Percentiles rank a stretch among this genome's conserved stretches.
Evolutionary conservation across 2,888 invertebrate species (phyloP).

Genomic region (Selenia dentaria): DNA sequence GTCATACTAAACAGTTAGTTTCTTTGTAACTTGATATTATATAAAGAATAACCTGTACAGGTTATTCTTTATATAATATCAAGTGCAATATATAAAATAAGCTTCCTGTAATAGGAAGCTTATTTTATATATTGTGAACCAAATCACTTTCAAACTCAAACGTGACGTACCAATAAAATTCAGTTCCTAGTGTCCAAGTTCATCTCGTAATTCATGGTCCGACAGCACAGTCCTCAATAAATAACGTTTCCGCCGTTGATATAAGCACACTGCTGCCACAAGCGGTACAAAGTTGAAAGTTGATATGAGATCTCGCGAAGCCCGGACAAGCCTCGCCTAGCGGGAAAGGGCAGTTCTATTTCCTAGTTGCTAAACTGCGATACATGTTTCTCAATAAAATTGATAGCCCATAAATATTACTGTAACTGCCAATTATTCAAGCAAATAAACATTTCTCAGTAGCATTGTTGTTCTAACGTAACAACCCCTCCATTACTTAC

Average conservation of each 20-base stretch:
- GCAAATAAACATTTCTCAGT: constrained; percentile 35
- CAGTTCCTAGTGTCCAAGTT: constrained; percentile 38
- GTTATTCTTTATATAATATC: too few relatives aligned
- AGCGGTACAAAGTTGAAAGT: constrained; percentile 72
- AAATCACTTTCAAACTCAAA: constrained; percentile 44
- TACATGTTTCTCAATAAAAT: constrained; percentile 27
- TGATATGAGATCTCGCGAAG: constrained; percentile 74
- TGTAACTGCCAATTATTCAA: constrained; percentile 46
- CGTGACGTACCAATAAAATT: constrained; percentile 14
- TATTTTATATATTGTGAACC: too few relatives aligned
- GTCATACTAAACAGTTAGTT: too few relatives aligned
- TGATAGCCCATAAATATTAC: constrained; percentile 36
- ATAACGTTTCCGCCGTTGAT: constrained; percentile 61
- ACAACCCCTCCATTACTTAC: constrained; percentile 16
- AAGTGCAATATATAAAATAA: too few relatives aligned
- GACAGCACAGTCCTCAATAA: constrained; percentile 56
- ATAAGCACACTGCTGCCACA: constrained; percentile 59
- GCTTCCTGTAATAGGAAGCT: too few relatives aligned
- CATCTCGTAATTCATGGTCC: constrained; percentile 53
- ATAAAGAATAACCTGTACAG: too few relatives aligned
- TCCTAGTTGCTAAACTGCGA: constrained; percentile 32
- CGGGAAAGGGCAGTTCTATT: constrained; percentile 50
- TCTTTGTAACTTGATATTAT: too few relatives aligned
- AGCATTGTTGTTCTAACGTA: constrained; percentile 16
- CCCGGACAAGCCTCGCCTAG: constrained; percentile 56